Evolutionary conservation across 2,888 invertebrate genomes (phyloP).

Genomic region (Athalia rosae): DNA sequence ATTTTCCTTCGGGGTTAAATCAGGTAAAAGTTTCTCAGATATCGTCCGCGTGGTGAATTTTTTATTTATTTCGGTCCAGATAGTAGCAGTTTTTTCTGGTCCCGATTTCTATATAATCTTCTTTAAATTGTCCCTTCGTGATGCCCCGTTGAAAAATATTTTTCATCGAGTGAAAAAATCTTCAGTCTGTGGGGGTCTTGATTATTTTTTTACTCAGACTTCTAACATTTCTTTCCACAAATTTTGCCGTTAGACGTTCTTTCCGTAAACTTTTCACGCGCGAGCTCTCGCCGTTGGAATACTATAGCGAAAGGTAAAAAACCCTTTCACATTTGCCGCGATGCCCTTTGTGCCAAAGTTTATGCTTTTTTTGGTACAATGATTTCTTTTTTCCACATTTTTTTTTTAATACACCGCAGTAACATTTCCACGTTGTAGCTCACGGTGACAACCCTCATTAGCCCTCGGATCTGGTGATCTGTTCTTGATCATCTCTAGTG

Average conservation of each 20-base stretch:
- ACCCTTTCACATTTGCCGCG: conserved; percentile 36
- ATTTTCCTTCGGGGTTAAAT: conserved; percentile 16
- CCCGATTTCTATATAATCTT: conserved; percentile 24
- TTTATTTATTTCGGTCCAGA: not conserved
- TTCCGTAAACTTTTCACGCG: not conserved
- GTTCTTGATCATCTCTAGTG: not conserved
- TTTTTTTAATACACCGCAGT: not conserved
- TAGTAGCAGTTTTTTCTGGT: conserved; percentile 16
- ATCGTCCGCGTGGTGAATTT: not conserved
- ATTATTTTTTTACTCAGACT: not conserved
- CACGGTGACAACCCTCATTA: conserved; percentile 44
- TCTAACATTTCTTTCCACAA: not conserved
- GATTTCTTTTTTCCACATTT: conserved; percentile 16
- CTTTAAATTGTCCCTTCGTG: conserved; percentile 31
- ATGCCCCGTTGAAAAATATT: not conserved
- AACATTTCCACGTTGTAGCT: conserved; percentile 28
- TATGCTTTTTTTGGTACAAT: conserved; percentile 6
- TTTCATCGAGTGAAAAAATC: no score
- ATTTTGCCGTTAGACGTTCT: not conserved
- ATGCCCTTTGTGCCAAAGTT: not conserved
- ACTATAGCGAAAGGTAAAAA: conserved; percentile 10
- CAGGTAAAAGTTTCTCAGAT: conserved; percentile 21
- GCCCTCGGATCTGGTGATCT: conserved; percentile 34
- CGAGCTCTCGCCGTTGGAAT: not conserved
- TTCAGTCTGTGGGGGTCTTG: not conserved